Conservation (phyloP, 2,113 vertebrate species). For the Sceloporus tristichus region DNA sequence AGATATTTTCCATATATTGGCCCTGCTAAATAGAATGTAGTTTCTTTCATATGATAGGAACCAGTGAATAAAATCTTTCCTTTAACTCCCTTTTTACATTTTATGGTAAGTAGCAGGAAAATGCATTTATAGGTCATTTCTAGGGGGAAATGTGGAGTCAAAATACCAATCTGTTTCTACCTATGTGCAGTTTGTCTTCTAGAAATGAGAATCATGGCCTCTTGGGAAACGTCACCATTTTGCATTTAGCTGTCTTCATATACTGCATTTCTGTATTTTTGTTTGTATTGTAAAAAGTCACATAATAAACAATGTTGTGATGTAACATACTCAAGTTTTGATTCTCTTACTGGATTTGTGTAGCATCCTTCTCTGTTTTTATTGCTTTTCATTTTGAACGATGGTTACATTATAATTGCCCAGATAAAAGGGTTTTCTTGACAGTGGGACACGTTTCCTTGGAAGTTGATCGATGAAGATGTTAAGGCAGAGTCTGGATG, state of each 20-base stretch:
- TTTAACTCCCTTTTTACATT: constrained; percentile 86
- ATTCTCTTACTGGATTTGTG: constrained; percentile 26
- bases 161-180: constrained; percentile 82
- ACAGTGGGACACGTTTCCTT: too few relatives aligned
- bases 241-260: constrained; percentile 93
- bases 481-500: too few relatives aligned
- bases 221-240: constrained; percentile 81
- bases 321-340: constrained; percentile 65
- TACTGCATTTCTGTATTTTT: constrained; percentile 97
- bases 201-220: constrained; percentile 86
- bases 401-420: neutral
- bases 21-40: constrained; percentile 92
- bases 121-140: constrained; percentile 84
- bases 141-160: constrained; percentile 81
- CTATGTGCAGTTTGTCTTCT: constrained; percentile 84
- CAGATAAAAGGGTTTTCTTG: too few relatives aligned
- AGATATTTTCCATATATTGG: constrained; percentile 89
- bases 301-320: constrained; percentile 99
- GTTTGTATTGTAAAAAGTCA: constrained; percentile 99
- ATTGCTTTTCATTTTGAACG: neutral
- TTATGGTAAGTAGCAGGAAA: constrained; percentile 86
- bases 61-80: constrained; percentile 81
- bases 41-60: constrained; percentile 85
- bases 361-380: neutral
- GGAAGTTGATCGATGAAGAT: too few relatives aligned